A percentile compares a stretch with the other conserved stretches of the same genome.
Conservation (phyloP, 2,113 vertebrate species). For the Mormyrus iriodes region DNA sequence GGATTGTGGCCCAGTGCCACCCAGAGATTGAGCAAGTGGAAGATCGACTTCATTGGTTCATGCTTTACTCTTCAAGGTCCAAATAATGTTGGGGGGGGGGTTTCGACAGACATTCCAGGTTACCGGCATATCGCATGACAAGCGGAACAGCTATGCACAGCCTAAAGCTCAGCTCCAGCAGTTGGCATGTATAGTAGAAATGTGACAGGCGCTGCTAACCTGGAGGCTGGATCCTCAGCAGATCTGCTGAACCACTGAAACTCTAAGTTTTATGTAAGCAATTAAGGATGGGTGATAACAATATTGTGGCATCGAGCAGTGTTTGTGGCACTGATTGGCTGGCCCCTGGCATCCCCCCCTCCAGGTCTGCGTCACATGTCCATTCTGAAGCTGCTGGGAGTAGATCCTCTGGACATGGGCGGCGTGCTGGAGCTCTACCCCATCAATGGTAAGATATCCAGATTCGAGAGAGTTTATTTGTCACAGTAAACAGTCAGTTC, state of each 20-base stretch:
- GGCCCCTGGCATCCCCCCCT: constrained; percentile 3
- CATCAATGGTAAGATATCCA: constrained; percentile 80
- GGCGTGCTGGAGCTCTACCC: constrained; percentile 91
- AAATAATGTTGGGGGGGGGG: not conserved
- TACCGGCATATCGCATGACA: not conserved
- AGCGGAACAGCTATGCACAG: not conserved
- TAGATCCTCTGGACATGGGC: constrained; percentile 68
- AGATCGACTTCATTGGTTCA: not conserved
- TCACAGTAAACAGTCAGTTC: not conserved
- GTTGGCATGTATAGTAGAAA: not conserved
- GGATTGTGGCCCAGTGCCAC: not conserved
- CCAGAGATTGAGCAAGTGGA: not conserved
- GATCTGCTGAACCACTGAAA: not conserved
- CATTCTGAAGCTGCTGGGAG: constrained; percentile 81
- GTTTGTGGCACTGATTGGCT: constrained; percentile 13
- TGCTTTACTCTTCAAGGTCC: not conserved
- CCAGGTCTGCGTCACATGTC: constrained; percentile 90
- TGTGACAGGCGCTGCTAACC: not conserved
- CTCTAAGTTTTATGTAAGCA: not conserved
- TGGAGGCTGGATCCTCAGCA: not conserved
- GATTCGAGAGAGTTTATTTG: not conserved
- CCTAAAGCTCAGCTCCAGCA: not conserved
- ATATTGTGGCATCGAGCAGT: too few species aligned
- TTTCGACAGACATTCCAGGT: not conserved
- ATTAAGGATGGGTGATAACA: not conserved